Evolutionary conservation across 2,113 vertebrate genomes (phyloP).

Genomic region (Chaetodon auriga): DNA sequence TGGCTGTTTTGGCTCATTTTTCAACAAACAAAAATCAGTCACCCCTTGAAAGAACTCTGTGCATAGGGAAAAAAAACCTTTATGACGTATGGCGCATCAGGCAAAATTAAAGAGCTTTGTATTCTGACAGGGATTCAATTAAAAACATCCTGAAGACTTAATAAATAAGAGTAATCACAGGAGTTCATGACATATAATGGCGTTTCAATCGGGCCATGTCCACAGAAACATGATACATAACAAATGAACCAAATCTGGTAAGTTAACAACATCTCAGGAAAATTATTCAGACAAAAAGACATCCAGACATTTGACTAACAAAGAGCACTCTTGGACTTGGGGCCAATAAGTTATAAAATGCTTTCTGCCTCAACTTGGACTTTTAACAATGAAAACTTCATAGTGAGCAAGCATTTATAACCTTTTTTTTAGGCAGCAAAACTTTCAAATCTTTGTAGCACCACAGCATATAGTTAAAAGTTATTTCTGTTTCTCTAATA

Average conservation of each 20-base stretch:
- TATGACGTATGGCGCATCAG: background rate
- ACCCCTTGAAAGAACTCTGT: background rate
- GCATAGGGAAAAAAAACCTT: background rate
- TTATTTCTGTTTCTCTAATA: background rate
- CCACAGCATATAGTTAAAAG: background rate
- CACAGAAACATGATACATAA: constrained; percentile 1
- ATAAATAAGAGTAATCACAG: background rate
- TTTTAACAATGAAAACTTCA: background rate
- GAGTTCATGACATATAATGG: background rate
- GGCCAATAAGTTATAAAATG: background rate
- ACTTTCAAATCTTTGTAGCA: background rate
- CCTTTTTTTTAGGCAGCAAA: background rate
- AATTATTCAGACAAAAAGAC: background rate
- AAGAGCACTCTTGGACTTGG: background rate
- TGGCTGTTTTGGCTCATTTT: background rate
- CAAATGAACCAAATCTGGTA: background rate
- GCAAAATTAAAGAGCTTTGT: background rate
- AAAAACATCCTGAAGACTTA: background rate
- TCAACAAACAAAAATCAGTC: background rate
- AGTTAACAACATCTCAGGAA: background rate
- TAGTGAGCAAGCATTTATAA: background rate
- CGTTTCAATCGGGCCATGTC: background rate
- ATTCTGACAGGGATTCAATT: background rate
- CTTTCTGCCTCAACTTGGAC: background rate
- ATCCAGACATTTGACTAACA: background rate